Percentiles rank a stretch among this genome's conserved stretches.
These are phyloP conservation scores for Egretta garzetta DNA, from an alignment of 2,113 vertebrate genomes.

Conservation along the genomic window DNA sequence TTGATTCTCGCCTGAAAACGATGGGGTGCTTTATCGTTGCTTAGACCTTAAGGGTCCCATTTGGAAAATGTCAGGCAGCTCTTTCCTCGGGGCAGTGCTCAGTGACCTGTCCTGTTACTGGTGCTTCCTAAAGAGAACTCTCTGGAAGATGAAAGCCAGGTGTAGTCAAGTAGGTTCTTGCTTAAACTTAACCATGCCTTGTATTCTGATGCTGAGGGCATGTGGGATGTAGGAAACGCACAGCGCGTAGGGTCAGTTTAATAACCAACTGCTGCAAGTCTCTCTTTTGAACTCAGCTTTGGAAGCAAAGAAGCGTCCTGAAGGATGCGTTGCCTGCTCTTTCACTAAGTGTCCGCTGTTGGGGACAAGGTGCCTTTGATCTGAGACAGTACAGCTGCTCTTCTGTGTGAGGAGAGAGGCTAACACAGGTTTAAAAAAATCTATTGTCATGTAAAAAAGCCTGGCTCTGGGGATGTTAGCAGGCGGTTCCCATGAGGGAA, in stretches of 20 bases:
- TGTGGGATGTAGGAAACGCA: fast-evolving
- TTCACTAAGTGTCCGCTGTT: not conserved
- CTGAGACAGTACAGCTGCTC: not conserved
- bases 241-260: not conserved
- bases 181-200: not conserved
- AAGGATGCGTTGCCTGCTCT: not conserved
- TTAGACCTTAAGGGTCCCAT: not conserved
- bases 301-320: not conserved
- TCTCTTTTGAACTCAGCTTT: not conserved
- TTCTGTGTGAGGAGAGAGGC: not conserved
- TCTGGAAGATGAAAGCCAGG: not conserved
- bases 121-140: not conserved
- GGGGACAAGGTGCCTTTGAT: not conserved
- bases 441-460: not conserved
- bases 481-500: not conserved
- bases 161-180: fast-evolving
- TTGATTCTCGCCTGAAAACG: not conserved
- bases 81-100: not conserved
- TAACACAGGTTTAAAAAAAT: not conserved
- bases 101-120: not conserved
- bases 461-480: not conserved
- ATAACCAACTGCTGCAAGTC: not conserved
- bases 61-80: not conserved
- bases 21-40: not conserved
- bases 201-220: not conserved